phyloP scores from a whole-genome alignment of 2,797 vertebrate species.

The Poliocrania exsul region DNA sequence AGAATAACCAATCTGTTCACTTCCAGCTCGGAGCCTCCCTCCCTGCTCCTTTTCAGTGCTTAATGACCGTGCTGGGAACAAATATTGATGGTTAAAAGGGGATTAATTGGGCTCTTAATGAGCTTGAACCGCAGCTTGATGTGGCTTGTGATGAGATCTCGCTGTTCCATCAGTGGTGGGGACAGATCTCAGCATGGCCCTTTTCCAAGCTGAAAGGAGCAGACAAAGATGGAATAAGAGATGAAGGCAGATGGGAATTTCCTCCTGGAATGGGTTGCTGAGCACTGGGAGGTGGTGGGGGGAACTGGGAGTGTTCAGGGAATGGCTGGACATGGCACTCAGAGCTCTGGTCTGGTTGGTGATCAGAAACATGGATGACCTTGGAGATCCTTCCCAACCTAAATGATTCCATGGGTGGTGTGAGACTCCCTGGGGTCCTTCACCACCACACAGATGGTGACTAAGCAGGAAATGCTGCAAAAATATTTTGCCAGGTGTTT shows the following conservation, averaged over 20 bases:
- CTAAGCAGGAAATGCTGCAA: background rate
- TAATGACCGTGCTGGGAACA: background rate
- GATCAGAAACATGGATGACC: accelerated
- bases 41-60: background rate
- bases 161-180: accelerated
- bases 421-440: background rate
- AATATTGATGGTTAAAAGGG: background rate
- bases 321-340: accelerated
- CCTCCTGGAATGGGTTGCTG: background rate
- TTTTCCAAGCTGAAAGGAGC: background rate
- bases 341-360: background rate
- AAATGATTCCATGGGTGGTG: background rate
- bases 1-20: background rate
- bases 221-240: background rate
- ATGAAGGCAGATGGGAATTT: background rate
- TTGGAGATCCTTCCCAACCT: accelerated
- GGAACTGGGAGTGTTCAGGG: background rate
- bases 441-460: background rate
- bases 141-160: background rate
- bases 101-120: slow-evolving; percentile 35
- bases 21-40: background rate
- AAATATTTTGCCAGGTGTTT: slow-evolving; percentile 47
- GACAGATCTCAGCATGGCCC: background rate
- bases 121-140: background rate
- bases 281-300: background rate